Evolutionary conservation across 1,140 invertebrate species (phyloP).

Genomic region (Tetramorium parvispinum): DNA sequence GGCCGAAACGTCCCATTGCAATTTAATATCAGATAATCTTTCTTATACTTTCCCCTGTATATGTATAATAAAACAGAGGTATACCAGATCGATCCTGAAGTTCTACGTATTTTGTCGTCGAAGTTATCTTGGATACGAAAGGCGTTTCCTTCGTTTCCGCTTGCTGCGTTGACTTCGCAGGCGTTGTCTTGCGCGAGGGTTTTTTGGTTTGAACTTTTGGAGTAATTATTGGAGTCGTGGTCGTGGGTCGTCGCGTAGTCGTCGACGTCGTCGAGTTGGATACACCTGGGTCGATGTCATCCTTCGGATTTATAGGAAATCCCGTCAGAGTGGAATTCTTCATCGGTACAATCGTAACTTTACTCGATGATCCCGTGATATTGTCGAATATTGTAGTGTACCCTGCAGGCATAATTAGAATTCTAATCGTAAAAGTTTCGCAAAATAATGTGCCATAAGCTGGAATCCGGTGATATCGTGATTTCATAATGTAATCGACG

Average conservation of each 20-base stretch:
- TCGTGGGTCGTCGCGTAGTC: slow-evolving; percentile 34
- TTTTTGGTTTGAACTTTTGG: slow-evolving; percentile 30
- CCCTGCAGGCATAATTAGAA: slow-evolving; percentile 19
- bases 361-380: not conserved
- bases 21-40: slow-evolving; percentile 9
- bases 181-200: not conserved
- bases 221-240: slow-evolving; percentile 36
- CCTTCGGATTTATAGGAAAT: slow-evolving; percentile 78
- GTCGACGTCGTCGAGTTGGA: slow-evolving; percentile 45
- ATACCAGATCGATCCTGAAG: slow-evolving; percentile 40
- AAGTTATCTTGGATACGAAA: slow-evolving; percentile 18
- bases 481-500: not conserved
- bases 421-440: not conserved
- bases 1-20: too few species aligned
- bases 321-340: slow-evolving; percentile 32
- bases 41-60: not conserved
- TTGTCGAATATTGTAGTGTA: not conserved
- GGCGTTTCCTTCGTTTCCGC: slow-evolving; percentile 69
- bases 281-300: slow-evolving; percentile 78
- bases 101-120: slow-evolving; percentile 13
- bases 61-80: not conserved
- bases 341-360: slow-evolving; percentile 29
- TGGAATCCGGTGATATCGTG: not conserved
- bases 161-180: slow-evolving; percentile 8
- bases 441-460: not conserved